Base-by-base conservation (phyloP, 2,113 vertebrate genomes). In the Stegastes partitus region DNA sequence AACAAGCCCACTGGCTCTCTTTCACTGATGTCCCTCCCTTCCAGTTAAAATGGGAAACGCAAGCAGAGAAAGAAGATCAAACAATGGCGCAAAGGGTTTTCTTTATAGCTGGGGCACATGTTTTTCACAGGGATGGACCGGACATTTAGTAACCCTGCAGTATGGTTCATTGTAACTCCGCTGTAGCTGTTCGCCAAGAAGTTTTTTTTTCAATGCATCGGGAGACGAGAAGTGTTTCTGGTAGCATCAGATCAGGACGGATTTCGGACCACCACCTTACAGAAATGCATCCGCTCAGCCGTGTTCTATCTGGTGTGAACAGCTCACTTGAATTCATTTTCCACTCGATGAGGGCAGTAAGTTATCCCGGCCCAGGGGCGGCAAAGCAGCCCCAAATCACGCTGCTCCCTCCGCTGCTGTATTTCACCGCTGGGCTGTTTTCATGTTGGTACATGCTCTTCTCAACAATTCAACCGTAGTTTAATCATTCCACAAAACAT, bases 61-160 rank as follows among this genome's bases (percentile, higher is more conserved):
- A 67, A 71, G 56, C 81, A 84, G 79, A 77, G 54, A 86, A 83
- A 72, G 51, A 37, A 44, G 62, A 65, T 77, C 68, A 87, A 79
- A 66, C 14, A 44, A 23, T 53, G 14, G 25, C 63, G 78, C 44
- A 62, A 56, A 76, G 49, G 64, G 23, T 55, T 82, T 70, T 82
- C 45, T 0, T 42, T 42, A 14, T 15, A 42, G 3, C 39, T 14
- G 39, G 11, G 39, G 15, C 11, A 42, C 39, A 14, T 39, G 37
- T 2, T 42, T 42, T 42, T 42, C 39, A 42, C 39, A 63, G 57
- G 53, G 44, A 72, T 68, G 78, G 81, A 63, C 47, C 47, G 39
- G 54, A 8, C 8, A 42, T 1, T 10, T 8, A 42, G 14, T 42
- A 42, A 15, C 39, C 15, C 12, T 42, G 39, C 12, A 42, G 39